Conservation (phyloP, 1,140 invertebrate genomes). For the Riptortus pedestris region DNA sequence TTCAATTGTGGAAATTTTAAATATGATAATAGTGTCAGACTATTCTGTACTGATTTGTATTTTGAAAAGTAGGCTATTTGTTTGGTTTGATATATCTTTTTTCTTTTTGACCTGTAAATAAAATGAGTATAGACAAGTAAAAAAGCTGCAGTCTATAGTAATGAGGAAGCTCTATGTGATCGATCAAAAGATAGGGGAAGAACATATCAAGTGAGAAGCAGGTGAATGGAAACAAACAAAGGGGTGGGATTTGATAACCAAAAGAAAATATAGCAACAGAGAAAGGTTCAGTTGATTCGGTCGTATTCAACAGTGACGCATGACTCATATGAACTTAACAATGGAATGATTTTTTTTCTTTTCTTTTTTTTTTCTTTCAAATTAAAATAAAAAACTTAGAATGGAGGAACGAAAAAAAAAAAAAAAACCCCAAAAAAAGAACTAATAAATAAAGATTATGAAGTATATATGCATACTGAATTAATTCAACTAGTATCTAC, state of each 20-base stretch:
- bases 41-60: constrained; percentile 31
- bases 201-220: constrained; percentile 19
- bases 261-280: background rate
- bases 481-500: too few relatives aligned
- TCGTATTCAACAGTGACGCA: constrained; percentile 16
- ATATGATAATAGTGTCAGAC: constrained; percentile 31
- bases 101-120: constrained; percentile 11
- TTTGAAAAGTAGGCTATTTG: constrained; percentile 19
- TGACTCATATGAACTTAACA: constrained; percentile 14
- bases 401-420: background rate
- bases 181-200: constrained; percentile 10
- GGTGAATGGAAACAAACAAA: constrained; percentile 20
- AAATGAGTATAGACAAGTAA: constrained; percentile 14
- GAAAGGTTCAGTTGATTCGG: constrained; percentile 9
- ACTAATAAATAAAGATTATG: background rate
- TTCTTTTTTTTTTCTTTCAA: too few relatives aligned
- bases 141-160: constrained; percentile 20
- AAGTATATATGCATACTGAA: too few relatives aligned
- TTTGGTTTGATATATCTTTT: background rate
- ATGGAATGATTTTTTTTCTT: constrained; percentile 11
- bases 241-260: background rate
- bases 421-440: background rate
- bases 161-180: constrained; percentile 21
- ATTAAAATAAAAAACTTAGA: background rate
- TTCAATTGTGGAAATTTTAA: constrained; percentile 23